These are phyloP conservation scores for Lophius americanus DNA, from an alignment of 2,797 vertebrate species.

Conservation along the genomic window DNA sequence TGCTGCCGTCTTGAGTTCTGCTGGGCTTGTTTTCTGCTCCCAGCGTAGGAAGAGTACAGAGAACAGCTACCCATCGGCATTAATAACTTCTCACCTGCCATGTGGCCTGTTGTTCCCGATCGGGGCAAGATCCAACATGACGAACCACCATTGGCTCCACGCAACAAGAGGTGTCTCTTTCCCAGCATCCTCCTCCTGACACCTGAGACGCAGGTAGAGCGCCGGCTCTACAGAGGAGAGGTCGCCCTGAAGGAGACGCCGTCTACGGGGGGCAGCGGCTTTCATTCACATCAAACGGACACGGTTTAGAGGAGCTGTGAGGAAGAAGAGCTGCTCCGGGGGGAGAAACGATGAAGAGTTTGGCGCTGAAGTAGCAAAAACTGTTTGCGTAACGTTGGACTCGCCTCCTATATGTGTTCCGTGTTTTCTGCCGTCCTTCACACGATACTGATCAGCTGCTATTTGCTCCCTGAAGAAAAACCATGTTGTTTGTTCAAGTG, in stretches of 20 bases:
- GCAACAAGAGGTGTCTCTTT: conserved; percentile 53
- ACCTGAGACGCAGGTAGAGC: conserved; percentile 27
- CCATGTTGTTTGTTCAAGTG: conserved; percentile 29
- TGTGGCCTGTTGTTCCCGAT: conserved; percentile 67
- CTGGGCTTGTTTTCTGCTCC: conserved; percentile 28
- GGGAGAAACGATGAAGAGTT: conserved; percentile 33
- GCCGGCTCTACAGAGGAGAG: conserved; percentile 43
- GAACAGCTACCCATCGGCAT: conserved; percentile 45
- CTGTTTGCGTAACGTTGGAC: conserved; percentile 56
- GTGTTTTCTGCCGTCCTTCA: conserved; percentile 62
- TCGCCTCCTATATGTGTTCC: conserved; percentile 78
- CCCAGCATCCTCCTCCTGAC: conserved; percentile 31
- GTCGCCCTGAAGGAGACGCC: conserved; percentile 4
- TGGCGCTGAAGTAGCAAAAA: conserved; percentile 61
- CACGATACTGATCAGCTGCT: conserved; percentile 49
- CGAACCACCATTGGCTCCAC: conserved; percentile 73
- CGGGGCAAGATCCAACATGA: conserved; percentile 76
- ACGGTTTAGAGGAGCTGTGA: conserved; percentile 19
- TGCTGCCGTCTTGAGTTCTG: conserved; percentile 40
- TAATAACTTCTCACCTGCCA: conserved; percentile 65
- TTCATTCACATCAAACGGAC: conserved; percentile 50
- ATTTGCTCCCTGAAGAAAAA: conserved; percentile 55
- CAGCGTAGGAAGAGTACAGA: conserved; percentile 43
- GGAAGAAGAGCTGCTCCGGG: conserved; percentile 20
- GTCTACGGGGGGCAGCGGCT: conserved; percentile 31